A percentile compares a stretch with the other conserved stretches of the same genome.
These are phyloP conservation scores for Drosophila lacteicornis DNA, from an alignment of 1,140 invertebrate species.

Conservation along the genomic window DNA sequence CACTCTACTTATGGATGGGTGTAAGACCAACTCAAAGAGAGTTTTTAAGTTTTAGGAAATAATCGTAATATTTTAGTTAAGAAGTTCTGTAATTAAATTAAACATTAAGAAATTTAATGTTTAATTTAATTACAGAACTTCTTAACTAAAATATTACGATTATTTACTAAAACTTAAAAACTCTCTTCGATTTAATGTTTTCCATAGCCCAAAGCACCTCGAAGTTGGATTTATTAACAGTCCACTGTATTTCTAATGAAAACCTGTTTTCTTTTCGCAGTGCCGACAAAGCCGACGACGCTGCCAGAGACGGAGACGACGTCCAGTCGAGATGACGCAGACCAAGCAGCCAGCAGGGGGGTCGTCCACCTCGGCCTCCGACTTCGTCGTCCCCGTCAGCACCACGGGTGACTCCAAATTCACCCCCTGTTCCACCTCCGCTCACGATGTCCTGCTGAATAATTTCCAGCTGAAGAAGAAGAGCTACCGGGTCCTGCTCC, in stretches of 20 bases:
- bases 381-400: slow-evolving; percentile 8
- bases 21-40: neutral
- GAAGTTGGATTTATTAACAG: neutral
- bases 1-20: neutral
- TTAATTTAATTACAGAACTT: neutral
- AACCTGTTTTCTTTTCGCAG: slow-evolving; percentile 66
- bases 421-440: slow-evolving; percentile 16
- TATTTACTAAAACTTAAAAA: neutral
- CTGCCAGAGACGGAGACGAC: slow-evolving; percentile 59
- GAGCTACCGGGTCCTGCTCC: slow-evolving; percentile 88
- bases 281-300: slow-evolving; percentile 52
- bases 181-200: neutral
- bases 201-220: neutral
- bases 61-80: no score
- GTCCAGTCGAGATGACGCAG: slow-evolving; percentile 56
- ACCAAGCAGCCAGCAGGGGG: slow-evolving; percentile 50
- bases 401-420: slow-evolving; percentile 17
- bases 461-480: slow-evolving; percentile 88
- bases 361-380: slow-evolving; percentile 32
- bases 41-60: neutral
- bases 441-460: slow-evolving; percentile 86
- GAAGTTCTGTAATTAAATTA: neutral
- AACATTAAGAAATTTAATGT: no score
- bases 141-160: no score
- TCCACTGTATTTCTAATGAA: slow-evolving; percentile 56